Percentiles rank a stretch among this genome's conserved stretches.
These are phyloP conservation scores for Stenichneumon culpator DNA, from an alignment of 2,888 invertebrate genomes.

Conservation along the genomic window DNA sequence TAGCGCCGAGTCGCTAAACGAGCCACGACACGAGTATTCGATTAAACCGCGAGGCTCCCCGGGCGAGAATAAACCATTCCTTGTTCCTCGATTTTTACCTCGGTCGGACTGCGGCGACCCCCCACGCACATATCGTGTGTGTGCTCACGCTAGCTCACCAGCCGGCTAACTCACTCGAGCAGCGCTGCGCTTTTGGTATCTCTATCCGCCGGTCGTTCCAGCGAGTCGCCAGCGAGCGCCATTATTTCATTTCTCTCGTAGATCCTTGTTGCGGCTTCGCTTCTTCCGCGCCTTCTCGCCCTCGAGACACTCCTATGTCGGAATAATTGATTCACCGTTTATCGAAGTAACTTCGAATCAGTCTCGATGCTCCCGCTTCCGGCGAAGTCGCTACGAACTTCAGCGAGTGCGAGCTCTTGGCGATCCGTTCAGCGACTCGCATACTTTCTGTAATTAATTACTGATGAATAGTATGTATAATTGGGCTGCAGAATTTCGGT, in stretches of 20 bases:
- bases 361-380: neutral
- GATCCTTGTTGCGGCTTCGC: neutral
- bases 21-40: conserved; percentile 80
- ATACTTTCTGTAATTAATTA: no score
- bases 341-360: neutral
- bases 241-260: neutral
- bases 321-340: neutral
- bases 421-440: no score
- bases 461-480: neutral
- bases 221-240: neutral
- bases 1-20: conserved; percentile 79
- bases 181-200: conserved; percentile 29
- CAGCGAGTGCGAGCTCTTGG: no score
- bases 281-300: neutral
- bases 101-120: conserved; percentile 56
- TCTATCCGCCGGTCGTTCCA: conserved; percentile 7
- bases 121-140: conserved; percentile 50
- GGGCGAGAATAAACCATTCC: conserved; percentile 72
- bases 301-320: neutral
- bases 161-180: conserved; percentile 38
- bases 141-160: conserved; percentile 27
- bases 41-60: conserved; percentile 75
- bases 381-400: neutral
- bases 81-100: conserved; percentile 68
- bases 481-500: no score